Conservation (phyloP, 2,888 invertebrate genomes). For the Caenorhabditis becei region DNA sequence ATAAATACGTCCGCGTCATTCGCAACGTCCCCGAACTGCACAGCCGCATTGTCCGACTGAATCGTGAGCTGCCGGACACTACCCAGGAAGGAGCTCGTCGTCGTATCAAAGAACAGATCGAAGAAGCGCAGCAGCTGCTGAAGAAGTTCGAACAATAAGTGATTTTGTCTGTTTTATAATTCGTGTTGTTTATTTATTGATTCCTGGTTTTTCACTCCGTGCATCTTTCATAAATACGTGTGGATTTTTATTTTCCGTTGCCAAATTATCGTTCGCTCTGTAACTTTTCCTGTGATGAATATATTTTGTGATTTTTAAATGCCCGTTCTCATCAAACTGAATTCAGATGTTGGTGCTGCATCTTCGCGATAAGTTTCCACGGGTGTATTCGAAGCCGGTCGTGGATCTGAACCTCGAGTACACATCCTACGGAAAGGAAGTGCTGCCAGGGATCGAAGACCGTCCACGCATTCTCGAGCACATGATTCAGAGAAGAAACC, state of each 20-base stretch:
- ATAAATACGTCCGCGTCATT: constrained; percentile 86
- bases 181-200: neutral
- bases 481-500: constrained; percentile 1
- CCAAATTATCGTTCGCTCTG: constrained; percentile 5
- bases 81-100: constrained; percentile 62
- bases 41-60: constrained; percentile 52
- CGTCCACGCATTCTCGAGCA: constrained; percentile 8
- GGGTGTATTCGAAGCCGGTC: constrained; percentile 2
- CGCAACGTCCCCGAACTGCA: constrained; percentile 87
- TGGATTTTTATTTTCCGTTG: neutral
- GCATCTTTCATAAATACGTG: constrained; percentile 37
- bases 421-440: neutral
- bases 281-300: constrained; percentile 25
- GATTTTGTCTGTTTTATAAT: neutral
- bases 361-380: neutral
- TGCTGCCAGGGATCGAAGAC: neutral
- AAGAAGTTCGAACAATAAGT: constrained; percentile 27
- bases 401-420: constrained; percentile 13
- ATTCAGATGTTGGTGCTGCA: constrained; percentile 1
- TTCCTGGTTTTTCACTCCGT: constrained; percentile 1
- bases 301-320: neutral
- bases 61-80: constrained; percentile 52
- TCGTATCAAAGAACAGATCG: constrained; percentile 60
- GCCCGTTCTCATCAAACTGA: neutral
- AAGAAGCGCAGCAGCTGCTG: constrained; percentile 52